Conservation (phyloP, 1,140 invertebrate species). For the Trichogramma pretiosum region DNA sequence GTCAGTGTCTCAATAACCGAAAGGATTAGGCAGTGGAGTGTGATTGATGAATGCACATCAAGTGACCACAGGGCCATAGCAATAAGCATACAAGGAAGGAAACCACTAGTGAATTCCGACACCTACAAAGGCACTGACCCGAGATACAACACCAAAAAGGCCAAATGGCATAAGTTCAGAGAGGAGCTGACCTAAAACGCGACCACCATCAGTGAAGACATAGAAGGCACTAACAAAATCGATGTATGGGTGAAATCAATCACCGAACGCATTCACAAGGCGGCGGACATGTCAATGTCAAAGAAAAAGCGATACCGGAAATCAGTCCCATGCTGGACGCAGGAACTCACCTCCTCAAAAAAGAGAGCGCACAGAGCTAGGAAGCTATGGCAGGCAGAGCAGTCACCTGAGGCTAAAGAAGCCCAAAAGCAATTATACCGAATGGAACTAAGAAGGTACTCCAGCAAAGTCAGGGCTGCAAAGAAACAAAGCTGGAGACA, state of each 20-base stretch:
- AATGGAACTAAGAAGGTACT: not conserved
- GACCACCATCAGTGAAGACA: no score
- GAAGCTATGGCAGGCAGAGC: not conserved
- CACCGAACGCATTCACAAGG: not conserved
- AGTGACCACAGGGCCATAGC: not conserved
- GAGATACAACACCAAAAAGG: not conserved
- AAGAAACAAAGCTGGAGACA: not conserved
- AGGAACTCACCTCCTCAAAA: not conserved
- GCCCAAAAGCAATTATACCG: not conserved
- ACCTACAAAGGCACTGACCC: not conserved
- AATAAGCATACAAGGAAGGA: not conserved
- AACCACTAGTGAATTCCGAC: not conserved
- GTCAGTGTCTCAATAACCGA: not conserved
- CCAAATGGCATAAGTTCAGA: not conserved
- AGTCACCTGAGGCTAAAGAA: no score
- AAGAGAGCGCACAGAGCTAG: not conserved
- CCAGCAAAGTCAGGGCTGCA: not conserved
- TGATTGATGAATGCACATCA: not conserved
- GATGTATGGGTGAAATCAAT: not conserved
- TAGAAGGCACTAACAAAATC: not conserved
- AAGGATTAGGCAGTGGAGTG: not conserved
- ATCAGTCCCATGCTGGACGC: not conserved
- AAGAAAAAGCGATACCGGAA: not conserved
- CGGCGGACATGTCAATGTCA: not conserved
- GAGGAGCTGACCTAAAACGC: not conserved